These are phyloP conservation scores for Pentamera pediparva DNA, from an alignment of 53 echinoderm and acorn worm genomes.

Conservation along the genomic window DNA sequence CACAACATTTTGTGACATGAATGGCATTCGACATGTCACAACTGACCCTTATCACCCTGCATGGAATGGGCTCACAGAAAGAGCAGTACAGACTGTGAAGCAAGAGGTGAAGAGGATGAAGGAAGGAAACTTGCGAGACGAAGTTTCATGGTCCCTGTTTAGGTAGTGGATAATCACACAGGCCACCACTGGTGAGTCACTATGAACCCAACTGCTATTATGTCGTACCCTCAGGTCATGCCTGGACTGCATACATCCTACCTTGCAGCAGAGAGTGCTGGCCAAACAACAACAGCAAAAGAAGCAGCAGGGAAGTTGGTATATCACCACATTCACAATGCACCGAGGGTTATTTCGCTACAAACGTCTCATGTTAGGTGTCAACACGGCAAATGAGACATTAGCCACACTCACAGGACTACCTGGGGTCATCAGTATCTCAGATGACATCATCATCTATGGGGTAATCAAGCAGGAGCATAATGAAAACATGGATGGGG, in stretches of 20 bases:
- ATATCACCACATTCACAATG: conserved; percentile 52
- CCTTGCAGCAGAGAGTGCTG: background rate
- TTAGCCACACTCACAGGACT: conserved; percentile 43
- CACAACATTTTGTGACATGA: conserved; percentile 22
- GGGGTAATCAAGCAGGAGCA: conserved; percentile 41
- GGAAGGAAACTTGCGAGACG: background rate
- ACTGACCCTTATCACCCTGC: conserved; percentile 11
- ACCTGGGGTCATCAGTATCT: conserved; percentile 43
- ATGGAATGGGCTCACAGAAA: conserved; percentile 8
- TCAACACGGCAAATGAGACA: conserved; percentile 53
- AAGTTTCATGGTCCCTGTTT: conserved; percentile 4
- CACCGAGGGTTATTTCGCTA: conserved; percentile 38
- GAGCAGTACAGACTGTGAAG: conserved; percentile 22
- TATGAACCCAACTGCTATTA: conserved; percentile 4
- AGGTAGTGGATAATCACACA: background rate
- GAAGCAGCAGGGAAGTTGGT: conserved; percentile 35
- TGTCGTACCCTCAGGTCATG: background rate
- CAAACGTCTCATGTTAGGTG: conserved; percentile 52
- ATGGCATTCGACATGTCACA: conserved; percentile 6
- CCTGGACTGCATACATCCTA: background rate
- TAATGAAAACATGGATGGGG: conserved; percentile 39
- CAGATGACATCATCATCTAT: conserved; percentile 60
- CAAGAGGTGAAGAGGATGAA: conserved; percentile 4
- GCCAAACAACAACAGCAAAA: conserved; percentile 6
- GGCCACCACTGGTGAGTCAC: conserved; percentile 5